phyloP scores from a whole-genome alignment of 2,797 vertebrate genomes.

The Muscicapa comitata region DNA sequence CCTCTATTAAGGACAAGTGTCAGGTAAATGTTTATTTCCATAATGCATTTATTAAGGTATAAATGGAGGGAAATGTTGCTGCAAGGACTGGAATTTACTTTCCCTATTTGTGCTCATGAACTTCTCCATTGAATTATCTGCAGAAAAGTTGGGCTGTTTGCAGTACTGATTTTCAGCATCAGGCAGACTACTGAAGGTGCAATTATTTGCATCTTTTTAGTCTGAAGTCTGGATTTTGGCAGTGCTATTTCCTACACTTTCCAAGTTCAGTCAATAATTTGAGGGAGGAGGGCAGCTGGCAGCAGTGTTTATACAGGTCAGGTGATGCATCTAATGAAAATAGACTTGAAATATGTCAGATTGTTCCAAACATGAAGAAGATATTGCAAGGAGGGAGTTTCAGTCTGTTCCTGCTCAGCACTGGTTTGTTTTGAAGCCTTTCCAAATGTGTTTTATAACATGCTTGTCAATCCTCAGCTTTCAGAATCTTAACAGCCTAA shows the following conservation, averaged over 20 bases:
- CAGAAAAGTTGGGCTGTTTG: background rate
- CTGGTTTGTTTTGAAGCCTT: background rate
- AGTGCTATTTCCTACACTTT: background rate
- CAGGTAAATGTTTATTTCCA: conserved; percentile 31
- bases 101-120: background rate
- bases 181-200: background rate
- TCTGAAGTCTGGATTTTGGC: background rate
- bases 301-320: background rate
- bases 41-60: background rate
- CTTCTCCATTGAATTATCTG: background rate
- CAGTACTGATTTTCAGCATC: background rate
- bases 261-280: background rate
- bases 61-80: background rate
- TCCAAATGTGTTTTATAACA: background rate
- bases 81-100: background rate
- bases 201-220: background rate
- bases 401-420: background rate
- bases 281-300: background rate
- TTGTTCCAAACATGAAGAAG: background rate
- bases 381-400: background rate
- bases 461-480: background rate
- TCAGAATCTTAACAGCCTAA: background rate
- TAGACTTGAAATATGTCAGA: background rate
- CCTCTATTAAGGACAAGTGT: background rate
- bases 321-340: background rate